Evolutionary conservation across 1,140 invertebrate species (phyloP), one percentile per base, ranked within the genome.

Genomic region (Cataglyphis hispanica): DNA sequence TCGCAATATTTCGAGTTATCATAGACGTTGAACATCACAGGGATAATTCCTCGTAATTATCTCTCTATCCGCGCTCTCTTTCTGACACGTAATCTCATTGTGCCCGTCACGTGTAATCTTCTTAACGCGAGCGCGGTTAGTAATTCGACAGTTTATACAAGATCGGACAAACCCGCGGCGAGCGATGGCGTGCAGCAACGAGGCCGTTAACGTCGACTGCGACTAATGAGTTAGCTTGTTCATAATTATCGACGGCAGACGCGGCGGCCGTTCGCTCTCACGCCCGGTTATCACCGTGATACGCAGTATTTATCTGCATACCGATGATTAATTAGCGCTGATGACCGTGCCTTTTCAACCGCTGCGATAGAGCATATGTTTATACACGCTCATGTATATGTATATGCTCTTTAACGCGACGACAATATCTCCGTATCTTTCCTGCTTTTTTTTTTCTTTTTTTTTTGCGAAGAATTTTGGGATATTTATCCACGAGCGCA

Each of bases 161-260:
- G 64, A 56, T 31, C 80, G 50, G 56, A 81, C n/a, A 43, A 46
- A 70, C 25, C 16, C 46, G 40, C 6, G 22, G 25, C 27, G 58
- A 61, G 13, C 50, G 43, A 43, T 27, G 74, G 72, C n/a, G 58
- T 25, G 50, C 50, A 53, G 27, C 80, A 64, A 85, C 72, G 50
- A 77, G 78, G 78, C 86, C 67, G 86, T 90, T 89, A 89, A 90
- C 61, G 88, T 90, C 81, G 64, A 77, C 63, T 83, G 85, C 77
- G 87, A 89, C 85, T 90, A 91, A 91, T 76, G 90, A 89, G 83
- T 91, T 81, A 25, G 83, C 81, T 77, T 87, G 85, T 89, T 91
- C 87, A 90, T 91, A 91, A 91, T 91, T 89, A 91, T 90, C 64
- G 31, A 31, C 4, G 75, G 76, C 70, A 56, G 74, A 80, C 78